Evolutionary conservation across 2,113 vertebrate species (phyloP).

Genomic region (Anolis sagrei): DNA sequence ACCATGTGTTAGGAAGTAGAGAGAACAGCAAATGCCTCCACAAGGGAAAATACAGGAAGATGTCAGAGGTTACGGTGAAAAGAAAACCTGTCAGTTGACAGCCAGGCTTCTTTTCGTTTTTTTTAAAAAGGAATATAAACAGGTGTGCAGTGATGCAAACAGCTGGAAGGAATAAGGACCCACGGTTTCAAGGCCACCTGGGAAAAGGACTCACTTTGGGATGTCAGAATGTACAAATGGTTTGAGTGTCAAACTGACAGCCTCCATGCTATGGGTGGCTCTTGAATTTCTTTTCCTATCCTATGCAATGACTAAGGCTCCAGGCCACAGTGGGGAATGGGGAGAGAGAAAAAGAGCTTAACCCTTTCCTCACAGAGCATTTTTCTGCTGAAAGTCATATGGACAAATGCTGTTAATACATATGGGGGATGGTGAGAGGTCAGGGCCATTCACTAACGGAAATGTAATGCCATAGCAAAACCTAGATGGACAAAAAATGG

Average conservation of each 20-base stretch:
- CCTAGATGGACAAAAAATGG: neutral
- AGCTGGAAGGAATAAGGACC: fast-evolving
- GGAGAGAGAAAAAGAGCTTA: neutral
- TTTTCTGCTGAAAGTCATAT: neutral
- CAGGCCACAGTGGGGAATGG: neutral
- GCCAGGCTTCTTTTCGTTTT: neutral
- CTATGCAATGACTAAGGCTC: too few species aligned
- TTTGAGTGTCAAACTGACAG: neutral
- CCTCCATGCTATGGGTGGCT: neutral
- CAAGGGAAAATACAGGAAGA: neutral
- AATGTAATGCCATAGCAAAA: neutral
- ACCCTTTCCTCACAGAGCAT: neutral
- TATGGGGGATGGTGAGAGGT: neutral
- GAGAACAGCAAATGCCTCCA: neutral
- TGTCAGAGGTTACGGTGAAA: fast-evolving
- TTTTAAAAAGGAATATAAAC: neutral
- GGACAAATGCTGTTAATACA: neutral
- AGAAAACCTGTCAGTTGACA: neutral
- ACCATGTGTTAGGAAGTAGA: neutral
- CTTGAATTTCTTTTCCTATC: neutral
- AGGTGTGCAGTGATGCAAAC: fast-evolving
- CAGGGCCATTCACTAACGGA: neutral
- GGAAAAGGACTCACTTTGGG: neutral
- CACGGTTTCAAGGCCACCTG: neutral
- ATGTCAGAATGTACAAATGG: neutral